Evolutionary conservation across 2,113 vertebrate genomes (phyloP).

Genomic region (Thamnophis sirtalis): DNA sequence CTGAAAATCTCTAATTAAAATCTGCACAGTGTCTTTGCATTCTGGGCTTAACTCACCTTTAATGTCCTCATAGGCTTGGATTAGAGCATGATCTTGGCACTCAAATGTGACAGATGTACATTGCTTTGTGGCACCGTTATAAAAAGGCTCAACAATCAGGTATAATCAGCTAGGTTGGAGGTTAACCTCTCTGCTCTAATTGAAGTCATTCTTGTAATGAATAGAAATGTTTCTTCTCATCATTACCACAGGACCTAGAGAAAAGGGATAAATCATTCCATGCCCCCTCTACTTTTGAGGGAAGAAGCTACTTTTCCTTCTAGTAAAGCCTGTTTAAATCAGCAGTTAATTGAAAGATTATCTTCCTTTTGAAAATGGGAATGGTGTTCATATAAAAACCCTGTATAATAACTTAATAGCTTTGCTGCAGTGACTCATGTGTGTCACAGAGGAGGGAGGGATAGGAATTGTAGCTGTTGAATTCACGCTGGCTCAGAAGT

Average conservation of each 20-base stretch:
- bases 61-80: constrained; percentile 49
- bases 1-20: constrained; percentile 70
- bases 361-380: constrained; percentile 60
- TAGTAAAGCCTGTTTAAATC: constrained; percentile 63
- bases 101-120: constrained; percentile 3
- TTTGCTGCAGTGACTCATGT: constrained; percentile 52
- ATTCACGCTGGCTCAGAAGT: background rate
- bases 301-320: constrained; percentile 46
- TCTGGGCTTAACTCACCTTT: constrained; percentile 58
- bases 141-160: constrained; percentile 31
- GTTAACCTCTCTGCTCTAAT: constrained; percentile 51
- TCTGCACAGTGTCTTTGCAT: constrained; percentile 54
- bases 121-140: constrained; percentile 33
- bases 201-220: constrained; percentile 44
- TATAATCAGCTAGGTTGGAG: constrained; percentile 41
- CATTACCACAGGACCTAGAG: constrained; percentile 22
- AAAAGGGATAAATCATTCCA: constrained; percentile 16
- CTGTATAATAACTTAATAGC: constrained; percentile 64
- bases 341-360: constrained; percentile 66
- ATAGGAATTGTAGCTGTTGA: background rate
- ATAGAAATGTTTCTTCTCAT: constrained; percentile 61
- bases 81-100: constrained; percentile 44
- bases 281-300: constrained; percentile 8
- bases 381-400: constrained; percentile 59
- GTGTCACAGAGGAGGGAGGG: constrained; percentile 23